A percentile compares a stretch with the other conserved stretches of the same genome.
phyloP scores from a whole-genome alignment of 2,888 invertebrate genomes.

The Hypercompe scribonia region DNA sequence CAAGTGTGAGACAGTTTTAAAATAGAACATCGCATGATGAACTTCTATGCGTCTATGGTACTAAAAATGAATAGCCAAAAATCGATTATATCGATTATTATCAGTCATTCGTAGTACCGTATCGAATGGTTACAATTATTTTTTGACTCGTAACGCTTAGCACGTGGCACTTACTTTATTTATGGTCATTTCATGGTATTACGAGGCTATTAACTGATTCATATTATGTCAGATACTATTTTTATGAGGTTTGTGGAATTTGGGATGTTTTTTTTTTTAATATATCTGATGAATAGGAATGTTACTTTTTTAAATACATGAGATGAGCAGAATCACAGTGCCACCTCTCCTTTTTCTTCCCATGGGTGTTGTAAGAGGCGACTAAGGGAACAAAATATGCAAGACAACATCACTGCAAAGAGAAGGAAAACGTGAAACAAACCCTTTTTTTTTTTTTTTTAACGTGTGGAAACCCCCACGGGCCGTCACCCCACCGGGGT shows the following conservation, averaged over 20 bases:
- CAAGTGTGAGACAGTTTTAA: not conserved
- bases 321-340: too few species aligned
- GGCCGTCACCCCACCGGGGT: too few species aligned
- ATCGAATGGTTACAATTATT: conserved; percentile 42
- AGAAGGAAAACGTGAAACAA: too few species aligned
- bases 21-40: conserved; percentile 10
- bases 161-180: conserved; percentile 34
- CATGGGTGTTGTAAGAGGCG: too few species aligned
- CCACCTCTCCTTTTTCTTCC: too few species aligned
- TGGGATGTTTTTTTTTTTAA: not conserved
- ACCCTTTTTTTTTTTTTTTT: too few species aligned
- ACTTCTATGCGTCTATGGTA: conserved; percentile 5
- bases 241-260: not conserved
- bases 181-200: conserved; percentile 14
- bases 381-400: too few species aligned
- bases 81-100: conserved; percentile 28
- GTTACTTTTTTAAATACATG: too few species aligned
- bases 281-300: too few species aligned
- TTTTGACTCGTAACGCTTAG: conserved; percentile 39
- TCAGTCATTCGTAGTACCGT: conserved; percentile 30
- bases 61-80: conserved; percentile 11
- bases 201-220: not conserved
- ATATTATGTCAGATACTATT: not conserved
- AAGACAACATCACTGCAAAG: too few species aligned
- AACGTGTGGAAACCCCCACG: too few species aligned